Evolutionary conservation across 1,140 invertebrate genomes (phyloP).

Genomic region (Lucilia cuprina): DNA sequence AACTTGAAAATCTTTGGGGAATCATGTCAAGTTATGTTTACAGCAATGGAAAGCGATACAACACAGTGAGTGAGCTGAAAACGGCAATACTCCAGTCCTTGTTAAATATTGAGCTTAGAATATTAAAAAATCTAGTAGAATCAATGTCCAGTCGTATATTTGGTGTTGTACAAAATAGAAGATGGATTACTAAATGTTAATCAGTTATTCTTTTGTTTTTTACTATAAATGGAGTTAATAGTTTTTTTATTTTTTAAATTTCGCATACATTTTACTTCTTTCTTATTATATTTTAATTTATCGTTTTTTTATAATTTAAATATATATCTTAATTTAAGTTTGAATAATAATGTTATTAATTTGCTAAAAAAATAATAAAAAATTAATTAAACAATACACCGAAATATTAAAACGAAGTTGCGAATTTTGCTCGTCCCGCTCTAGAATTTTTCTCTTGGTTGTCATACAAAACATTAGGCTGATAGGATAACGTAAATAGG

Average conservation of each 20-base stretch:
- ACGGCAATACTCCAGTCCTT: constrained; percentile 27
- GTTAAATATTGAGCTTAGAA: constrained; percentile 6
- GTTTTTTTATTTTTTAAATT: not conserved
- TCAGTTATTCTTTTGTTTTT: not conserved
- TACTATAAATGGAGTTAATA: not conserved
- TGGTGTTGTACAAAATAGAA: not conserved
- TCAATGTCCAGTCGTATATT: constrained; percentile 21
- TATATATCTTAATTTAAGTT: not conserved
- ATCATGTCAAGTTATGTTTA: constrained; percentile 35
- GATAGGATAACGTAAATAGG: too few relatives aligned
- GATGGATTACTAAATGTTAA: not conserved
- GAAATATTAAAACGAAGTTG: not conserved
- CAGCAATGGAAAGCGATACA: constrained; percentile 23
- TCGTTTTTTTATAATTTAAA: not conserved
- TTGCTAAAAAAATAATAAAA: not conserved
- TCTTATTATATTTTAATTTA: not conserved
- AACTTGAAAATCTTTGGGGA: constrained; percentile 42
- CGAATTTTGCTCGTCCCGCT: too few relatives aligned
- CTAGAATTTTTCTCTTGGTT: too few relatives aligned
- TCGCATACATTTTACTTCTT: not conserved
- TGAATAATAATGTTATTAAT: not conserved
- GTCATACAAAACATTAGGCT: too few relatives aligned
- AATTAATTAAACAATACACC: not conserved
- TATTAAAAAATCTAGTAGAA: not conserved
- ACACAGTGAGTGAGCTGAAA: constrained; percentile 37